phyloP scores from a whole-genome alignment of 2,888 invertebrate genomes.

The Argyresthia albistria region DNA sequence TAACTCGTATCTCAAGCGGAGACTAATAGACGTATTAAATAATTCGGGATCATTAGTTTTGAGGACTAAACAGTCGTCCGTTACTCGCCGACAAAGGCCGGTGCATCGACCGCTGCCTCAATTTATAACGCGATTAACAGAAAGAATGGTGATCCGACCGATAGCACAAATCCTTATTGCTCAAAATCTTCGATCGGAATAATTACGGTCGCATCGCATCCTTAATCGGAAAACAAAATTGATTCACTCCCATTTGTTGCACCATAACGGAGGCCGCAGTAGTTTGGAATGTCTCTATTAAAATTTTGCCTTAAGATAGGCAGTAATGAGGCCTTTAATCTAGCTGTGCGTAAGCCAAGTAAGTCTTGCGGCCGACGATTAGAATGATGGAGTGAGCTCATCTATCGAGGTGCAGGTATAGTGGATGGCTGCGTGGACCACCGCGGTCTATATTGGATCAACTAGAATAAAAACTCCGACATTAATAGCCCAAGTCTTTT shows the following conservation, averaged over 20 bases:
- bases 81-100: constrained; percentile 58
- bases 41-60: constrained; percentile 49
- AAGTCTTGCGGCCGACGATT: constrained; percentile 50
- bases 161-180: constrained; percentile 50
- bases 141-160: constrained; percentile 57
- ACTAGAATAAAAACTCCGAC: constrained; percentile 33
- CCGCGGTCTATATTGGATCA: constrained; percentile 15
- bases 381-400: constrained; percentile 57
- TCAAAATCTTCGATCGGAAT: constrained; percentile 37
- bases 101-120: constrained; percentile 45
- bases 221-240: constrained; percentile 41
- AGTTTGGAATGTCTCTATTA: constrained; percentile 66
- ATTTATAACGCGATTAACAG: constrained; percentile 67
- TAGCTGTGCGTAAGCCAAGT: constrained; percentile 67
- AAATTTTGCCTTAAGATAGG: constrained; percentile 65
- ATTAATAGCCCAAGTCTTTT: constrained; percentile 32
- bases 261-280: constrained; percentile 36
- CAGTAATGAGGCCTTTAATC: constrained; percentile 57
- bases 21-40: constrained; percentile 43
- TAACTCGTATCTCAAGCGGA: constrained; percentile 24
- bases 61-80: constrained; percentile 44
- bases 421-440: not conserved
- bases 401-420: constrained; percentile 28
- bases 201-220: constrained; percentile 34
- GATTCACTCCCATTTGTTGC: constrained; percentile 44